These are phyloP conservation scores for Rhinopomastus cyanomelas DNA, from an alignment of 2,113 vertebrate genomes.

Conservation along the genomic window DNA sequence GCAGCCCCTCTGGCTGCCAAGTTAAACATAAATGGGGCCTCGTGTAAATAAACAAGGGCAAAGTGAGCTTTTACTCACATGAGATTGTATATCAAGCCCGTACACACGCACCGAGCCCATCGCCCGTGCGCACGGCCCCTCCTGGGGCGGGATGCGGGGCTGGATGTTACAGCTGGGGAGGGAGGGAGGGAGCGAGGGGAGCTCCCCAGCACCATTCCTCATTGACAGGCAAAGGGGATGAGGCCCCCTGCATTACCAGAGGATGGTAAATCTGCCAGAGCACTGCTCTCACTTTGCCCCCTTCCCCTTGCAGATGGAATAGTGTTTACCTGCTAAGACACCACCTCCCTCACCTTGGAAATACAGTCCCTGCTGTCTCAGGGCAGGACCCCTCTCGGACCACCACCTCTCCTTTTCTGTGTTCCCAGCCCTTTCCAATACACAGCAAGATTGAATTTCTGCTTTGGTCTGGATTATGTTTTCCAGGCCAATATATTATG, in stretches of 20 bases:
- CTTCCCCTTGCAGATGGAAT: background rate
- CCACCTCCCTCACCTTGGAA: background rate
- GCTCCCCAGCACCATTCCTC: background rate
- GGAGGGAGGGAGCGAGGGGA: background rate
- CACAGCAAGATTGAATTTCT: conserved; percentile 21
- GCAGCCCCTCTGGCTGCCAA: conserved; percentile 58
- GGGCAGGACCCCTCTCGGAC: background rate
- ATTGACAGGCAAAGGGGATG: background rate
- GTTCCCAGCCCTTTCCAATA: background rate
- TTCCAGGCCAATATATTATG: conserved; percentile 52
- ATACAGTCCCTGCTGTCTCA: background rate
- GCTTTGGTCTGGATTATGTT: conserved; percentile 41
- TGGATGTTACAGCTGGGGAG: background rate
- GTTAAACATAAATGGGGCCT: conserved; percentile 55
- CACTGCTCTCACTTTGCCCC: background rate
- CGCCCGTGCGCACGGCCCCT: rapidly evolving
- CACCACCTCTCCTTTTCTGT: background rate
- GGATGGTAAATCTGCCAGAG: background rate
- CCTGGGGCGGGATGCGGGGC: background rate
- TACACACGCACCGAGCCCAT: rapidly evolving
- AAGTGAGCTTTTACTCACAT: conserved; percentile 6
- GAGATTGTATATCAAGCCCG: background rate
- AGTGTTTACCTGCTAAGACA: background rate
- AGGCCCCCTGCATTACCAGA: background rate
- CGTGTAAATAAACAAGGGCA: conserved; percentile 41